Percentiles rank a stretch among this genome's conserved stretches.
Conservation (phyloP, 2,797 vertebrate genomes). For the Oreochromis grahami region DNA sequence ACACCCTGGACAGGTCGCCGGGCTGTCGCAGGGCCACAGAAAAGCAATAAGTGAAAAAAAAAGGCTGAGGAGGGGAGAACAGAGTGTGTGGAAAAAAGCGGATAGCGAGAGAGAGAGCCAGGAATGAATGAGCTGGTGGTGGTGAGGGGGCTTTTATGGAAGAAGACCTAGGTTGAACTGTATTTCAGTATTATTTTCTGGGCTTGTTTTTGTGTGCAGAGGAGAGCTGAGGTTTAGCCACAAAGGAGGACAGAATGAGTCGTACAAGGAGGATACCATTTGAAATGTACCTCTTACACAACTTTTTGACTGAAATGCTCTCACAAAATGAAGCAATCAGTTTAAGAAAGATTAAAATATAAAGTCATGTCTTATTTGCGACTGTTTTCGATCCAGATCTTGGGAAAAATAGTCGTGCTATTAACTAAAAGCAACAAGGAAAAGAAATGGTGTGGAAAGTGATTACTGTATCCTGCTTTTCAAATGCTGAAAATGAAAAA, state of each 20-base stretch:
- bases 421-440: not conserved
- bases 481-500: not conserved
- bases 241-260: constrained; percentile 18
- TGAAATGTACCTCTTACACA: not conserved
- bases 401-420: not conserved
- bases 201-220: constrained; percentile 21
- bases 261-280: constrained; percentile 17
- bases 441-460: not conserved
- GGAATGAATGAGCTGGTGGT: constrained; percentile 54
- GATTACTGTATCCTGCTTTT: not conserved
- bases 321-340: not conserved
- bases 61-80: constrained; percentile 22
- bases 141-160: constrained; percentile 12
- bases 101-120: constrained; percentile 13
- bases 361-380: not conserved
- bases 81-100: constrained; percentile 39
- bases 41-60: not conserved
- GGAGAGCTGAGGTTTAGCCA: constrained; percentile 25
- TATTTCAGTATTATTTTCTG: constrained; percentile 10
- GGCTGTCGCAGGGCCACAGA: too few species aligned
- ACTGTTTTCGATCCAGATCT: not conserved
- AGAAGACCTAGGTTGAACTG: constrained; percentile 24
- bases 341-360: not conserved
- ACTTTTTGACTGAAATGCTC: not conserved
- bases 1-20: too few species aligned